Percentiles rank a stretch among this genome's conserved stretches.
phyloP scores from a whole-genome alignment of 2,888 invertebrate species.

The Leucania comma region DNA sequence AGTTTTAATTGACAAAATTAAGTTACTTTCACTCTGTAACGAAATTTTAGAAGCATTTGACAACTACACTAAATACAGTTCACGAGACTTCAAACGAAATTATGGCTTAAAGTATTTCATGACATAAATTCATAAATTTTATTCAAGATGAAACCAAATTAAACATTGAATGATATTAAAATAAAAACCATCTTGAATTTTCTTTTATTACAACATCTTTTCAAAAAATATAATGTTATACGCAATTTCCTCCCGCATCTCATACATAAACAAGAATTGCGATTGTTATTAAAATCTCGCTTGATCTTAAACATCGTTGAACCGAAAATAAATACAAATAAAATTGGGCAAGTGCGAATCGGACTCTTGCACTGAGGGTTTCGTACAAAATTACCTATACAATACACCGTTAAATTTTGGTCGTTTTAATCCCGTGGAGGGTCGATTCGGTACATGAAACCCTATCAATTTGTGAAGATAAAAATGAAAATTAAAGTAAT shows the following conservation, averaged over 20 bases:
- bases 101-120: neutral
- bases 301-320: slow-evolving; percentile 39
- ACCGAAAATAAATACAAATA: slow-evolving; percentile 43
- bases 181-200: slow-evolving; percentile 31
- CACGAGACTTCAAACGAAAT: neutral
- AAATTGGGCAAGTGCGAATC: no score
- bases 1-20: neutral
- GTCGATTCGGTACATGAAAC: no score
- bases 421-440: no score
- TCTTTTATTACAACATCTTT: slow-evolving; percentile 9
- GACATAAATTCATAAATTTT: slow-evolving; percentile 3
- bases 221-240: slow-evolving; percentile 12
- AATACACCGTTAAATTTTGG: no score
- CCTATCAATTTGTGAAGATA: no score
- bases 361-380: no score
- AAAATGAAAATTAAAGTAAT: no score
- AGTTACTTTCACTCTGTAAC: neutral
- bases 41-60: neutral
- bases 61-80: neutral
- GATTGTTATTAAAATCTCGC: slow-evolving; percentile 44
- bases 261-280: slow-evolving; percentile 10
- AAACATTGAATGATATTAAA: slow-evolving; percentile 32
- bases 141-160: neutral
- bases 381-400: no score
- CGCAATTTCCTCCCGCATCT: slow-evolving; percentile 29